Conservation (phyloP, 1,140 invertebrate species). For the Zaprionus gabonicus region DNA sequence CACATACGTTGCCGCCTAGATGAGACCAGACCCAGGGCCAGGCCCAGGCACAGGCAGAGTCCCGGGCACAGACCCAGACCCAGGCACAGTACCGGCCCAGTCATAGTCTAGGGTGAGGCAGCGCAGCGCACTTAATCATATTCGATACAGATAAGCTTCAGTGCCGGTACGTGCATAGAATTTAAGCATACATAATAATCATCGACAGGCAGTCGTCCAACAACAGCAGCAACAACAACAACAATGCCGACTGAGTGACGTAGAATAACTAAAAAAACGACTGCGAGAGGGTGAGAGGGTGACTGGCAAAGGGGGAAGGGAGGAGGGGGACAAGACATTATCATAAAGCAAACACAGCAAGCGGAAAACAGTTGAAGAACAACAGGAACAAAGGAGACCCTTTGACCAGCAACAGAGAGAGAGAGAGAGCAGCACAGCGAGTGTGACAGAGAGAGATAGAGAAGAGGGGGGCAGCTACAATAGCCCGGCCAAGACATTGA, state of each 20-base stretch:
- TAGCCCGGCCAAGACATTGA: constrained; percentile 59
- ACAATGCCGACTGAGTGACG: constrained; percentile 48
- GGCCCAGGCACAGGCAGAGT: constrained; percentile 6
- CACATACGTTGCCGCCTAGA: constrained; percentile 41
- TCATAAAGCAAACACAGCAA: constrained; percentile 68
- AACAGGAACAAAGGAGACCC: constrained; percentile 33
- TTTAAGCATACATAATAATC: constrained; percentile 82
- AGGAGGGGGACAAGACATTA: constrained; percentile 52
- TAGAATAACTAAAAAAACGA: constrained; percentile 39
- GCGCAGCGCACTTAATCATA: constrained; percentile 81
- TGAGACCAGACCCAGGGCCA: constrained; percentile 10
- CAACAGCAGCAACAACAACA: constrained; percentile 27
- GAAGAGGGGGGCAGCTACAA: neutral
- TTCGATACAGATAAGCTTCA: constrained; percentile 83
- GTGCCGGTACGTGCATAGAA: constrained; percentile 79
- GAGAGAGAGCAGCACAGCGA: neutral
- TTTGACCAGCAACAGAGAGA: neutral
- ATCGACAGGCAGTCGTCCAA: constrained; percentile 58
- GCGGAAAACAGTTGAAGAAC: constrained; percentile 39
- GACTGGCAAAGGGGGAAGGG: constrained; percentile 14
- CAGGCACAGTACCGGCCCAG: neutral
- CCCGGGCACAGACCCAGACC: constrained; percentile 2
- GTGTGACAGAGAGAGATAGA: neutral
- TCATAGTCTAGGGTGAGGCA: constrained; percentile 51
- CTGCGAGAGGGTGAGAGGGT: neutral